Conservation (phyloP, 1,140 invertebrate species). For the Neodiprion pinetum region DNA sequence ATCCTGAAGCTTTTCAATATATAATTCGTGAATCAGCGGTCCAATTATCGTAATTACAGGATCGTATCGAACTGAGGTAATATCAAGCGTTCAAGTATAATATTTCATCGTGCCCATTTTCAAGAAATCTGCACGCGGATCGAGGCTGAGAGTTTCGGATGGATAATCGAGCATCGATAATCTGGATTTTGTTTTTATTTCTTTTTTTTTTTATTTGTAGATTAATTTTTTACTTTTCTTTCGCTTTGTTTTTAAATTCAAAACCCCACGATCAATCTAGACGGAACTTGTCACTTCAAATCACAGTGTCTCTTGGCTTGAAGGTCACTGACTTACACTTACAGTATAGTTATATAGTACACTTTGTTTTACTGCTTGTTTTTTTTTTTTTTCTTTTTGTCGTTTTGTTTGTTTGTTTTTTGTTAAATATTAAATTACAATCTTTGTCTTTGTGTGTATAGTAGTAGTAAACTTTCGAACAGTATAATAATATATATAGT, state of each 20-base stretch:
- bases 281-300: not conserved
- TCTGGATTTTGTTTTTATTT: not conserved
- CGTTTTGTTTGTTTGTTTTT: not conserved
- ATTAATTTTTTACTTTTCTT: not conserved
- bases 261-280: constrained; percentile 6
- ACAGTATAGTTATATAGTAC: not conserved
- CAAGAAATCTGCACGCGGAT: too few species aligned
- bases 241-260: not conserved
- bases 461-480: not conserved
- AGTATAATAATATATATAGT: too few species aligned
- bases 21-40: too few species aligned
- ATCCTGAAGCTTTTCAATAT: too few species aligned
- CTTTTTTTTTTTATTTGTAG: not conserved
- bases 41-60: too few species aligned
- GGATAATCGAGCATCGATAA: not conserved
- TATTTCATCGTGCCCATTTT: too few species aligned
- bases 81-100: too few species aligned
- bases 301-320: too few species aligned
- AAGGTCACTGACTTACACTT: not conserved
- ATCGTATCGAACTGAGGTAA: too few species aligned
- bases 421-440: not conserved
- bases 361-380: too few species aligned
- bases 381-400: not conserved
- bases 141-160: too few species aligned
- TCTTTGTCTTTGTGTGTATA: not conserved